A percentile compares a stretch with the other conserved stretches of the same genome.
phyloP scores from a whole-genome alignment of 2,113 vertebrate genomes.

The Chrysemys picta region DNA sequence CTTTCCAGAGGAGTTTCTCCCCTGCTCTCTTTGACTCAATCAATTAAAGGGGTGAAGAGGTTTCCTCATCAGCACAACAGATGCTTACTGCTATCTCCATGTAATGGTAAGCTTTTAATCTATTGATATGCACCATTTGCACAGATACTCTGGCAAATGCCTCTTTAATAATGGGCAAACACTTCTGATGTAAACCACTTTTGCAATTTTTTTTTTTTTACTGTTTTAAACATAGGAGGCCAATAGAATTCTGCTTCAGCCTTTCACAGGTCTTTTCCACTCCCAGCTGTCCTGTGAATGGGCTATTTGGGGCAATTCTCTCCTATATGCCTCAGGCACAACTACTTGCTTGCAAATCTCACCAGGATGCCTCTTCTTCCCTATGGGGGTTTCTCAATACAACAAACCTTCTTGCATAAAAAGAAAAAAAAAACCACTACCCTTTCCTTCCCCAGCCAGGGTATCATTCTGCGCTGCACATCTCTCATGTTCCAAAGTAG shows the following conservation, averaged over 20 bases:
- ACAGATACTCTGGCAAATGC: neutral
- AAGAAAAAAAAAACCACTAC: neutral
- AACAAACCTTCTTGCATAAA: neutral
- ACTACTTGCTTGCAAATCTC: neutral
- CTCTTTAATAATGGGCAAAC: too few species aligned
- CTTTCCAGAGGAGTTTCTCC: too few species aligned
- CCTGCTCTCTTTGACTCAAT: too few species aligned
- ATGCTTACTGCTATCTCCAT: neutral
- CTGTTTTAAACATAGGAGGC: neutral
- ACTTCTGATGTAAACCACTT: neutral
- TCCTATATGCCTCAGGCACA: neutral
- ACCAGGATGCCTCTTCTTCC: neutral
- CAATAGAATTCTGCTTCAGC: neutral
- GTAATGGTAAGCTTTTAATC: neutral
- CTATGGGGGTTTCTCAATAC: neutral
- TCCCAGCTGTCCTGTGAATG: neutral
- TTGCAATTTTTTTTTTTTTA: neutral
- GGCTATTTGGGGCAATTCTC: neutral
- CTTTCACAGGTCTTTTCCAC: neutral
- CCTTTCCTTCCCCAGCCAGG: neutral
- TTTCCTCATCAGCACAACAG: neutral
- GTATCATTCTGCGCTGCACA: neutral
- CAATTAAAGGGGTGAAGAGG: too few species aligned
- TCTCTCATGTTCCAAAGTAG: neutral
- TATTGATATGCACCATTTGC: neutral